phyloP scores from a whole-genome alignment of 2,888 invertebrate genomes.

The Allophyes oxyacanthae region DNA sequence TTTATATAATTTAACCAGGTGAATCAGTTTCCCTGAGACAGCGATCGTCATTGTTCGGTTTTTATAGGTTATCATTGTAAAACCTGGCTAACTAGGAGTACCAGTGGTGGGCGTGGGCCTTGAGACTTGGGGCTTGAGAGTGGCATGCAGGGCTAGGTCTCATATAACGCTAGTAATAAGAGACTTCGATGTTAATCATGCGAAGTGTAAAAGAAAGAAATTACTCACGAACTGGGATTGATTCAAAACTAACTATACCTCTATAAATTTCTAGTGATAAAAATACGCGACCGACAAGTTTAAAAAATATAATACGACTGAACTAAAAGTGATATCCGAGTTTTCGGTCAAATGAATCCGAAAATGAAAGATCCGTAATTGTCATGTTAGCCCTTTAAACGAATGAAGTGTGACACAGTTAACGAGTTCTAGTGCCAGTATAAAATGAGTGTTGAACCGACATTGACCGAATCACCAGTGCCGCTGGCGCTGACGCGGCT shows the following conservation, averaged over 20 bases:
- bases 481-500: slow-evolving; percentile 83
- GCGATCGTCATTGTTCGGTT: too few species aligned
- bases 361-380: slow-evolving; percentile 79
- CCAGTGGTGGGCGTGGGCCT: too few species aligned
- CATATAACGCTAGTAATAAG: too few species aligned
- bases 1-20: too few species aligned
- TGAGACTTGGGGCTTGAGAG: too few species aligned
- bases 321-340: slow-evolving; percentile 58
- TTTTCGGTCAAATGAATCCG: slow-evolving; percentile 57
- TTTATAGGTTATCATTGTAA: too few species aligned
- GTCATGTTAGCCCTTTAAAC: slow-evolving; percentile 54
- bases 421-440: slow-evolving; percentile 64
- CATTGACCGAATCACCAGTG: slow-evolving; percentile 85
- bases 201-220: neutral
- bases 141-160: too few species aligned
- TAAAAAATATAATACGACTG: slow-evolving; percentile 50
- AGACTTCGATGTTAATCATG: too few species aligned
- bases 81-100: too few species aligned
- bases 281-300: slow-evolving; percentile 38
- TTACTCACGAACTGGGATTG: slow-evolving; percentile 32
- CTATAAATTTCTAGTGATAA: slow-evolving; percentile 13
- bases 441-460: slow-evolving; percentile 84
- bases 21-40: too few species aligned
- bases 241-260: slow-evolving; percentile 26
- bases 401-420: slow-evolving; percentile 67